phyloP scores from a whole-genome alignment of 2,888 invertebrate species.

The Ophion ventricosus region DNA sequence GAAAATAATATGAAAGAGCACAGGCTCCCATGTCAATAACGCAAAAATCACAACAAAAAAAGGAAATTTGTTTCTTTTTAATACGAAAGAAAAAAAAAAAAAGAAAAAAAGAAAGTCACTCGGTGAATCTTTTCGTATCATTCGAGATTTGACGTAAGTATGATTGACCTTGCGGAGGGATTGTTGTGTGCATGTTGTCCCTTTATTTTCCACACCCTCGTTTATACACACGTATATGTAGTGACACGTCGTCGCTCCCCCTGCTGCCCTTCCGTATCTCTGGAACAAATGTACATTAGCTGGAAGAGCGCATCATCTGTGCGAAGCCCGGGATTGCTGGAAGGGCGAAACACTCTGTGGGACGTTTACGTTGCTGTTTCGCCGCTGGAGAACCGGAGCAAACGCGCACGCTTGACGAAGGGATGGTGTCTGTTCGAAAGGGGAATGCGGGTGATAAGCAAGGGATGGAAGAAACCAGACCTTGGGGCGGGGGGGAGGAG shows the following conservation, averaged over 20 bases:
- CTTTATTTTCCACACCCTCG: slow-evolving; percentile 52
- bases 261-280: slow-evolving; percentile 4
- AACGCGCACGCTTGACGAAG: slow-evolving; percentile 55
- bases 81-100: not conserved
- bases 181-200: slow-evolving; percentile 29
- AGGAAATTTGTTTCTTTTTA: not conserved
- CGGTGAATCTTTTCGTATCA: slow-evolving; percentile 30
- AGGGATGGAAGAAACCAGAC: slow-evolving; percentile 12
- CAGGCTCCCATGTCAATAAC: not conserved
- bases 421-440: slow-evolving; percentile 44
- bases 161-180: slow-evolving; percentile 60
- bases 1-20: too few species aligned
- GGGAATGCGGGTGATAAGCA: slow-evolving; percentile 41
- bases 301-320: slow-evolving; percentile 64
- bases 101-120: not conserved
- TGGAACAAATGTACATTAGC: slow-evolving; percentile 62
- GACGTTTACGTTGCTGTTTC: slow-evolving; percentile 31
- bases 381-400: slow-evolving; percentile 43
- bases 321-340: slow-evolving; percentile 52
- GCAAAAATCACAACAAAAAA: not conserved
- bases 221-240: slow-evolving; percentile 53
- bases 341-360: slow-evolving; percentile 52
- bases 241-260: slow-evolving; percentile 49
- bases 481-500: not conserved
- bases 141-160: slow-evolving; percentile 59